Evolutionary conservation across 2,888 invertebrate species (phyloP), one percentile per base, ranked within the genome.

Genomic region (Apamea anceps): DNA sequence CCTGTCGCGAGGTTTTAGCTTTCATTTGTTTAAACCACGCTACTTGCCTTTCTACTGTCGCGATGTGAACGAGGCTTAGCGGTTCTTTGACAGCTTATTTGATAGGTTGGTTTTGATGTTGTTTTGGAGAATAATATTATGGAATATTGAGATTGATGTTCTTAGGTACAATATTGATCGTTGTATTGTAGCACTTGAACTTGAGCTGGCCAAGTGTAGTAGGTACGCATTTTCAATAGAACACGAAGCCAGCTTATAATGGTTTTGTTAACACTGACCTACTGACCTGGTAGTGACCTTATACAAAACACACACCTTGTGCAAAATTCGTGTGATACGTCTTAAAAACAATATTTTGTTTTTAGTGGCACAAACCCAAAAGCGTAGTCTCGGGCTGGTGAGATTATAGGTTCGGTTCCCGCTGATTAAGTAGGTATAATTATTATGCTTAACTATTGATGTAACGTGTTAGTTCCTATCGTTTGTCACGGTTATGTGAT

Each of bases 1-100:
- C 71, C 57, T 63, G 54, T 18, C 25, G 32, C 21, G 45, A 66
- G n/a, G 79, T 60, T 74, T 73, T n/a, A 79, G 28, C 28, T 21
- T 45, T 2, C 32, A 62, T 82, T 79, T 79, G 62, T 83, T 72
- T 71, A 67, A 63, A n/a, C 65, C 45, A 66, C 70, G 37, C 72
- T 62, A 71, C 78, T 66, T 63, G 74, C 25, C 37, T 63, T 57
- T 67, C 37, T 60, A 18, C 60, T 63, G 62, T 18, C 28, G 42
- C 10, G 21, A 57, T 54, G 18, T 67, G 28, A 54, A 81, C n/a
- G 28, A 10, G 8, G 48, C 54, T 57, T 37, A 63, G 37, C 68
- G 51, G 18, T 63, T n/a, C 21, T 10, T 42, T 74, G 42, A 21
- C 42, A 28, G 32, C 54, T 42, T 70, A 21, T 42, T 3, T 54